Base-by-base conservation (phyloP, 2,797 vertebrate genomes). In the Rhinophrynus dorsalis region DNA sequence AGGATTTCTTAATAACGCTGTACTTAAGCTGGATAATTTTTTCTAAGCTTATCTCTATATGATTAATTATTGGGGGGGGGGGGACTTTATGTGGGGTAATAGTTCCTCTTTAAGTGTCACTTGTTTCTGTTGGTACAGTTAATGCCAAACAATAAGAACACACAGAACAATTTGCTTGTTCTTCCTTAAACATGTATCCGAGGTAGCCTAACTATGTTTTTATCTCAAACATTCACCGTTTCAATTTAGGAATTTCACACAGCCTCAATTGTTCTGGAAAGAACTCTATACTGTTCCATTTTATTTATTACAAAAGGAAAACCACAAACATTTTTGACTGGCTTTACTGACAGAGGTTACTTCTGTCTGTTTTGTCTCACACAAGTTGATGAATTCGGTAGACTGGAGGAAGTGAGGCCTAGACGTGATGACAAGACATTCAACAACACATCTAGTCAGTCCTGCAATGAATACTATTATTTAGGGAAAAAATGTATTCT, bases 401-500 rank as follows among this genome's bases (percentile, higher is more conserved):
- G 45, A 65, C 23, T 20, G 6, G 37, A 54, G 62, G 62, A 51
- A 38, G 45, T n/a, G 6, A 6, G 24, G 35, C 24, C 37, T 51
- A 65, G 50, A 65, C 48, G n/a, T 40, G 24, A 18, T 62, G 59
- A 50, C 45, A 37, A 26, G 56, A 9, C 29, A 12, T 27, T 42
- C 56, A 60, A 8, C 8, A 12, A 30, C 38, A 60, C 57, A 8
- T 45, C 10, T 26, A n/a, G n/a, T n/a, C n/a, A n/a, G 10, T 38
- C 18, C 23, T 7, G 44, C 18, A 18, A 9, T 20, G 12, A 21
- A 47, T 47, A 47, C 18, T 23, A 21, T 47, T 47, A 23, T 47
- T 47, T 47, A 42, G 5, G n/a, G n/a, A n/a, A 42, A 42, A 17
- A 17, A 42, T 12, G 3, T 38, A 13, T 38, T 12, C n/a, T 9